Percentiles rank a stretch among this genome's conserved stretches.
phyloP scores from a whole-genome alignment of 2,113 vertebrate species.

The Lepidothrix coronata region DNA sequence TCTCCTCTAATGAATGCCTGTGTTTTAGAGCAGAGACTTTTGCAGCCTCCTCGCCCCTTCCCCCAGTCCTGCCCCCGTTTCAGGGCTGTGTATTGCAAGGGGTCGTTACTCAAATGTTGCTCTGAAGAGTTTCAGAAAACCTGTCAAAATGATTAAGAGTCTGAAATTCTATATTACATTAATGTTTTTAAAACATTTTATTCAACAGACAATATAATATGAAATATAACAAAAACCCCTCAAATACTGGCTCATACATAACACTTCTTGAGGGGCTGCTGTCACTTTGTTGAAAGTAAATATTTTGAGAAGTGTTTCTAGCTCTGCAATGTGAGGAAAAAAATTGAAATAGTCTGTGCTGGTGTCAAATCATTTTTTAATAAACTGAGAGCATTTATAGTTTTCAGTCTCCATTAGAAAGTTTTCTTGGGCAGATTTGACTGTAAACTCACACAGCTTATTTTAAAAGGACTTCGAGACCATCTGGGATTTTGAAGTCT shows the following conservation, averaged over 20 bases:
- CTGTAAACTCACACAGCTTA: not conserved
- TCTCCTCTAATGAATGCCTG: slow-evolving; percentile 45
- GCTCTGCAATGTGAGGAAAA: not conserved
- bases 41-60: not conserved
- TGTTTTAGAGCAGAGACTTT: slow-evolving; percentile 27
- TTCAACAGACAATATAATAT: slow-evolving; percentile 56
- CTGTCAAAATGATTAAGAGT: slow-evolving; percentile 69
- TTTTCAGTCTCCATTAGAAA: slow-evolving; percentile 43
- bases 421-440: slow-evolving; percentile 33
- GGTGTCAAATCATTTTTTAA: slow-evolving; percentile 64
- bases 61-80: not conserved
- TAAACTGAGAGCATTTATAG: slow-evolving; percentile 57
- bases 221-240: slow-evolving; percentile 23
- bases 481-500: slow-evolving; percentile 58
- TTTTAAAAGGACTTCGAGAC: slow-evolving; percentile 25
- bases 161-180: slow-evolving; percentile 60
- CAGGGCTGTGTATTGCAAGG: not conserved
- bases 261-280: slow-evolving; percentile 49
- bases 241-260: slow-evolving; percentile 25
- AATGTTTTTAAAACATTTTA: slow-evolving; percentile 60
- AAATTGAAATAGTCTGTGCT: slow-evolving; percentile 40
- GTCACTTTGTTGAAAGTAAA: slow-evolving; percentile 55
- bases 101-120: not conserved
- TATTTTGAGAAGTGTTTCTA: slow-evolving; percentile 60
- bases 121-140: slow-evolving; percentile 51